Evolutionary conservation across 2,797 vertebrate genomes (phyloP), one percentile per base, ranked within the genome.

Genomic region (Sebastes itinus): DNA sequence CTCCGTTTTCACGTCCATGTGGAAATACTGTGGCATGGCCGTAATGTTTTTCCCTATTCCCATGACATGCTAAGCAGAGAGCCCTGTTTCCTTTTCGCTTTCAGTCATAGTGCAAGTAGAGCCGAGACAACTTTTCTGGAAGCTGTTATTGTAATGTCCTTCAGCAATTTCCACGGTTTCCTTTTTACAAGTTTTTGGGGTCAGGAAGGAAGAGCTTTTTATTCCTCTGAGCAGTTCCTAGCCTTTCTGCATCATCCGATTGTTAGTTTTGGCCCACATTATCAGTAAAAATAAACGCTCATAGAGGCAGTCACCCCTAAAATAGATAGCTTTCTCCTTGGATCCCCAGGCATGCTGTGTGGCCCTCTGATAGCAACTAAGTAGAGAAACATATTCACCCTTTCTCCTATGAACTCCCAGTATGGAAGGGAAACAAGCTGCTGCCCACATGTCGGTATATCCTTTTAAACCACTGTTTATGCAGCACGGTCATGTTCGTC

Each of bases 301-400:
- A 90, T 85, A 84, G 93, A 96, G 94, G 94, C 96, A 94, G 93
- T 94, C 92, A 88, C 87, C 93, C 86, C 83, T 89, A 91, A 95
- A 95, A 94, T 95, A 95, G 93, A 94, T 85, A 74, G 88, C 87
- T 89, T 88, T 89, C 90, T 89, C 61, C 70, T 81, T 88, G 82
- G 77, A 82, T 92, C 85, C 77, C 38, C 76, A 74, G 77, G 56
- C 93, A 87, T 90, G 89, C 93, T 95, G 94, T 95, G 94, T 95
- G 95, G 94, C 92, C 92, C 54, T 92, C 75, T 61, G 84, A 90
- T 80, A 90, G 80, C 85, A 79, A 79, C 76, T 82, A 87, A 90
- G 84, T 77, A 80, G 86, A 90, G 88, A 78, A 87, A 89, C 86
- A 89, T 73, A 83, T 86, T 86, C 89, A 82, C 30, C 69, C 75